Percentiles rank a stretch among this genome's conserved stretches.
These are phyloP conservation scores for Morus bassanus DNA, from an alignment of 2,797 vertebrate genomes.

Conservation along the genomic window DNA sequence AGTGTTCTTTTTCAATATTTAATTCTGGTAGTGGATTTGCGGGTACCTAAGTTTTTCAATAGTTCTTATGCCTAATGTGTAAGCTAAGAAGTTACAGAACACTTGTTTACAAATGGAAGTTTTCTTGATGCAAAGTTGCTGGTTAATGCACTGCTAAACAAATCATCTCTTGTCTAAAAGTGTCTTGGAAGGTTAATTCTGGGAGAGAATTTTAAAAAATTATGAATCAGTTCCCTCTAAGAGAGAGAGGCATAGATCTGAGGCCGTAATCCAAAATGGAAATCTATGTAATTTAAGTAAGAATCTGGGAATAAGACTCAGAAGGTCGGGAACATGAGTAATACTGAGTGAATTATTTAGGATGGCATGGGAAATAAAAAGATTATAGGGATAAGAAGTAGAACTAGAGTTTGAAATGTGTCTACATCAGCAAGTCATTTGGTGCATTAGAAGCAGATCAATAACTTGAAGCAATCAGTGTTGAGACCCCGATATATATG, in stretches of 20 bases:
- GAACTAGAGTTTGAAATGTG: neutral
- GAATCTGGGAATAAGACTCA: neutral
- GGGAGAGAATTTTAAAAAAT: neutral
- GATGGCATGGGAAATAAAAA: neutral
- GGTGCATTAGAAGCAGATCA: constrained; percentile 26
- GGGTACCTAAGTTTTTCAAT: neutral
- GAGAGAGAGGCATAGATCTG: neutral
- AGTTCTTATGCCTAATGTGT: neutral
- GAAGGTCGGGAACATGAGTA: neutral
- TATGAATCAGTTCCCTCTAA: neutral
- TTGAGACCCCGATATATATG: neutral
- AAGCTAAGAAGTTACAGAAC: neutral
- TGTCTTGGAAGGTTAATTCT: neutral
- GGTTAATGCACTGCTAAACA: neutral
- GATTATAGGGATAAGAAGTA: neutral
- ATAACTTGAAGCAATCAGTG: neutral
- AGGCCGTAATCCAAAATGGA: neutral
- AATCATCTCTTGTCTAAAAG: neutral
- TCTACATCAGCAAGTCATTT: neutral
- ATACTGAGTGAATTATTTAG: constrained; percentile 17
- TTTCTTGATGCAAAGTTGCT: neutral
- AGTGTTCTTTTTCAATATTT: neutral
- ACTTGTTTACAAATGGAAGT: neutral
- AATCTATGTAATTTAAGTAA: neutral
- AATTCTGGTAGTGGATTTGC: neutral